phyloP scores from a whole-genome alignment of 35 echinoderm and acorn worm species.

The Lytechinus variegatus region DNA sequence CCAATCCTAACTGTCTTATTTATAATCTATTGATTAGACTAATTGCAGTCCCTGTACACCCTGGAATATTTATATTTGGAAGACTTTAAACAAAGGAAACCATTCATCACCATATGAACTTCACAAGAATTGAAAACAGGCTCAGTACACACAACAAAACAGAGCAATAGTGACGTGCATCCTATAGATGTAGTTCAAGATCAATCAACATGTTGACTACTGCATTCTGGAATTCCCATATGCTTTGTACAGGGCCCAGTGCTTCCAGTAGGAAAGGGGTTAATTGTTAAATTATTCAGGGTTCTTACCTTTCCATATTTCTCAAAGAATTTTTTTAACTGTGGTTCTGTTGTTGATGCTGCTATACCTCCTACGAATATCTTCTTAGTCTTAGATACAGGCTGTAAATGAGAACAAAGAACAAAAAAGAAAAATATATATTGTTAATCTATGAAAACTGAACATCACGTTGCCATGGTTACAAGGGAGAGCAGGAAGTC shows the following conservation, averaged over 20 bases:
- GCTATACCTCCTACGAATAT: slow-evolving; percentile 86
- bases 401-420: slow-evolving; percentile 66
- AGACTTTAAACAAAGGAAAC: not conserved
- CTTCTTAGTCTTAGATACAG: slow-evolving; percentile 86
- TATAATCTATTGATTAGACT: not conserved
- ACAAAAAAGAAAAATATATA: slow-evolving; percentile 14
- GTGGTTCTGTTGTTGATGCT: slow-evolving; percentile 65
- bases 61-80: not conserved
- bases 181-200: not conserved
- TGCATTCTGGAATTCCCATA: no score
- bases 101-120: not conserved
- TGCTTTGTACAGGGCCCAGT: no score
- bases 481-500: not conserved
- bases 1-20: slow-evolving; percentile 1
- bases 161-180: not conserved
- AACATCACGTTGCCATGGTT: not conserved
- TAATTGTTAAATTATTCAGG: not conserved
- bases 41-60: not conserved
- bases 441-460: not conserved
- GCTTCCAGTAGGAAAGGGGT: no score
- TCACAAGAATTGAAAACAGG: not conserved
- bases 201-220: not conserved
- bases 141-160: not conserved
- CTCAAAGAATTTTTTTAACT: slow-evolving; percentile 84
- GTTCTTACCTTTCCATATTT: slow-evolving; percentile 86